phyloP scores from a whole-genome alignment of 2,888 invertebrate species.

The Uropetala carovei region DNA sequence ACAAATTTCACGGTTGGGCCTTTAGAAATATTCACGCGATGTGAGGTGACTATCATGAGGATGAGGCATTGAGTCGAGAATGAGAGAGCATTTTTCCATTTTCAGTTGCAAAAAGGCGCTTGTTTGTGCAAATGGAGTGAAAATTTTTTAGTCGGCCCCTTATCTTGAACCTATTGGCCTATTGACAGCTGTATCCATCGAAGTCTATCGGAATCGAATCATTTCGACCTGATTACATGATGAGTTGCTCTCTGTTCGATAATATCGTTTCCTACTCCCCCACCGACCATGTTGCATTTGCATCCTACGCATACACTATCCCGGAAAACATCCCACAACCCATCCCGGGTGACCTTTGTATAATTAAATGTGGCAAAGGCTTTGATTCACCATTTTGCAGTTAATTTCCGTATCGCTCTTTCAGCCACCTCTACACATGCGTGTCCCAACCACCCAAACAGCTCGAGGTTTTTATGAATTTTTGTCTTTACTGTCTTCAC shows the following conservation, averaged over 20 bases:
- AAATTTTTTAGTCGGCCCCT: not conserved
- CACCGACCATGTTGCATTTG: not conserved
- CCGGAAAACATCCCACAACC: too few species aligned
- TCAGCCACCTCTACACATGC: too few species aligned
- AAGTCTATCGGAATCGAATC: not conserved
- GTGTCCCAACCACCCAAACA: too few species aligned
- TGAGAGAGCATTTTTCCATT: not conserved
- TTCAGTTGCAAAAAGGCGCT: not conserved
- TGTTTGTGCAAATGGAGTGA: not conserved
- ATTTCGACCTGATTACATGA: constrained; percentile 16
- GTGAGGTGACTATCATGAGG: not conserved
- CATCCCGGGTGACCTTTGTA: too few species aligned
- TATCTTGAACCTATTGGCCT: not conserved
- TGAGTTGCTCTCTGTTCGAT: not conserved
- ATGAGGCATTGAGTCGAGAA: not conserved
- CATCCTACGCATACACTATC: not conserved
- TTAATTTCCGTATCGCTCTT: too few species aligned
- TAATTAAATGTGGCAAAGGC: too few species aligned
- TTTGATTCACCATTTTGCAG: too few species aligned
- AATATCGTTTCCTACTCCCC: not conserved
- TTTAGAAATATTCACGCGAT: too few species aligned
- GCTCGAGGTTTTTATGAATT: too few species aligned
- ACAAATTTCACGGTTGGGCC: too few species aligned
- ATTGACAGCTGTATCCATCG: not conserved
- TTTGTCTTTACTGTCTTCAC: too few species aligned